Evolutionary conservation across 2,888 invertebrate genomes (phyloP).

Genomic region (Gymnoscelis rufifasciata): DNA sequence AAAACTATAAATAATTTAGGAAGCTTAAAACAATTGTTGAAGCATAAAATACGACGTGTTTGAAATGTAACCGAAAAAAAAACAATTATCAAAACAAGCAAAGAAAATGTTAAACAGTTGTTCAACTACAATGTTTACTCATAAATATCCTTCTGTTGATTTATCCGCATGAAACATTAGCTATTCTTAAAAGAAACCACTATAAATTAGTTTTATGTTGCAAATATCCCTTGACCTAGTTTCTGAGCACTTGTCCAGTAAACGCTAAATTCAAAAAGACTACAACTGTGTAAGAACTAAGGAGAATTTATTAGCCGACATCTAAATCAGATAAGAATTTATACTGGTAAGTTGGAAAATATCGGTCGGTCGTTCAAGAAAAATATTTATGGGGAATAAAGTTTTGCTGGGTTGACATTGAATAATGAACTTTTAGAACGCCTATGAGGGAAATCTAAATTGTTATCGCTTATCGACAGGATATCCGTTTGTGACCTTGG

Average conservation of each 20-base stretch:
- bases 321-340: conserved; percentile 28
- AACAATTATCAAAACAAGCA: too few species aligned
- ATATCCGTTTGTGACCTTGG: background rate
- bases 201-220: conserved; percentile 33
- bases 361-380: conserved; percentile 15
- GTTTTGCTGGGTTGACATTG: conserved; percentile 3
- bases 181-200: conserved; percentile 29
- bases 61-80: too few species aligned
- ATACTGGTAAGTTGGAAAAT: conserved; percentile 21
- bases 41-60: too few species aligned
- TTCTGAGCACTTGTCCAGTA: conserved; percentile 18
- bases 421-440: conserved; percentile 5
- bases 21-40: too few species aligned
- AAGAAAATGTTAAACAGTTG: too few species aligned
- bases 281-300: conserved; percentile 16
- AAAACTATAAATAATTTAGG: too few species aligned
- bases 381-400: conserved; percentile 16
- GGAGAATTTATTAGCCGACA: conserved; percentile 27
- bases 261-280: conserved; percentile 20
- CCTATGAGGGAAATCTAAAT: background rate
- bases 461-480: background rate
- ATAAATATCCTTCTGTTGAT: too few species aligned
- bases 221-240: conserved; percentile 30
- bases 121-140: too few species aligned
- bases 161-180: conserved; percentile 29